Percentiles rank a stretch among this genome's conserved stretches.
phyloP scores from a whole-genome alignment of 2,888 invertebrate genomes.

The Dynastes tityus region DNA sequence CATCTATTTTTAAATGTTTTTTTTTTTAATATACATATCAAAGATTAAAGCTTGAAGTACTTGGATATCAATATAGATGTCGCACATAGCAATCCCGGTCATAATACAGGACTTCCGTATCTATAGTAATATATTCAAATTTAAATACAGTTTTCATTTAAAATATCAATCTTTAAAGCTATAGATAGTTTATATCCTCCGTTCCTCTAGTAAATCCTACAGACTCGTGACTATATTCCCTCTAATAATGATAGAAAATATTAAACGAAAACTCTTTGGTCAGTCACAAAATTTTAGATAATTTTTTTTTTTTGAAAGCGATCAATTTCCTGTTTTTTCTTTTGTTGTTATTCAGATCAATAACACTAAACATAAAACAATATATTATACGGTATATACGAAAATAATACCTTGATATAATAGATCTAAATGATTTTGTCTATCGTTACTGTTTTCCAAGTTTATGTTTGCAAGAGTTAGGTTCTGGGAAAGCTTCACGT shows the following conservation, averaged over 20 bases:
- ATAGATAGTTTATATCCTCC: slow-evolving; percentile 2
- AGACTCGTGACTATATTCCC: not conserved
- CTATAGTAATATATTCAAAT: slow-evolving; percentile 20
- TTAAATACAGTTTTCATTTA: not conserved
- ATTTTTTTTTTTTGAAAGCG: too few relatives aligned
- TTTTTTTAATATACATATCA: not conserved
- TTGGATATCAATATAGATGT: not conserved
- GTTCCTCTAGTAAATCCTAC: not conserved
- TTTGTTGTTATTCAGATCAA: slow-evolving; percentile 9
- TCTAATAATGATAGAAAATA: not conserved
- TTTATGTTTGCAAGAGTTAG: slow-evolving; percentile 68
- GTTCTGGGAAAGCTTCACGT: slow-evolving; percentile 79
- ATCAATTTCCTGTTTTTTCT: too few relatives aligned
- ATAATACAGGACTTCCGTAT: slow-evolving; percentile 51
- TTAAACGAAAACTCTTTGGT: not conserved
- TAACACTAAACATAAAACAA: slow-evolving; percentile 8
- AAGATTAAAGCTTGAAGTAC: slow-evolving; percentile 27
- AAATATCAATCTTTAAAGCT: not conserved
- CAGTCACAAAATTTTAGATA: not conserved
- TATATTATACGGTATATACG: not conserved
- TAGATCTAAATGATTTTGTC: slow-evolving; percentile 2
- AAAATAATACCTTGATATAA: not conserved
- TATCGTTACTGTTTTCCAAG: slow-evolving; percentile 61
- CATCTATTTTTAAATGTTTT: not conserved
- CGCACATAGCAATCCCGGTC: slow-evolving; percentile 46